A percentile compares a stretch with the other conserved stretches of the same genome.
These are phyloP conservation scores for Mionectes macconnelli DNA, from an alignment of 2,113 vertebrate genomes.

Conservation along the genomic window DNA sequence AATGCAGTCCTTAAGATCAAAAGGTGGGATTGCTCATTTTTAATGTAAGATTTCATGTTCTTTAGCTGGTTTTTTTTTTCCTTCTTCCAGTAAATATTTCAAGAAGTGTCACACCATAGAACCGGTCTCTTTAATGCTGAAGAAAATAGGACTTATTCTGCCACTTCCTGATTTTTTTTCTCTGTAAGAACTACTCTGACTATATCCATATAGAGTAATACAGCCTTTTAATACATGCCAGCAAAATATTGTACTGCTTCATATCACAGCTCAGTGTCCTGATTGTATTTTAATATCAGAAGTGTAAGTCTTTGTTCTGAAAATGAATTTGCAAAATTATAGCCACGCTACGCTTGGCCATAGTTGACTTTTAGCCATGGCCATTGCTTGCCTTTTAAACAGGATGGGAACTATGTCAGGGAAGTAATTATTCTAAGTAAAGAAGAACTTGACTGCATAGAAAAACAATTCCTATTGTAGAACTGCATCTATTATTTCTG, in stretches of 20 bases:
- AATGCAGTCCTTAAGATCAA: background rate
- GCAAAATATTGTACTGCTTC: background rate
- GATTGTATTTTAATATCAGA: background rate
- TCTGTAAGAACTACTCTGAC: background rate
- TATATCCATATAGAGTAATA: background rate
- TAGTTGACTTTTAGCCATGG: background rate
- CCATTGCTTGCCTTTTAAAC: background rate
- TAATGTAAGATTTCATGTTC: background rate
- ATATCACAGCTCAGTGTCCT: background rate
- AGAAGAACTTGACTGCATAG: background rate
- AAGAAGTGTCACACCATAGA: background rate
- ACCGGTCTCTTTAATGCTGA: background rate
- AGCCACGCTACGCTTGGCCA: background rate
- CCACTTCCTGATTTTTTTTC: background rate
- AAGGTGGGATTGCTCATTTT: background rate
- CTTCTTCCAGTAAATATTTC: background rate
- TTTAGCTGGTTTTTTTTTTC: background rate
- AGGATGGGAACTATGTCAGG: background rate
- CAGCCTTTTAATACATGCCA: background rate
- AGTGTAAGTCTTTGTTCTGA: background rate
- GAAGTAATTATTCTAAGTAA: background rate
- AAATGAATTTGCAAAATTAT: background rate
- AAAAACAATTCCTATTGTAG: background rate
- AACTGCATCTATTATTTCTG: background rate
- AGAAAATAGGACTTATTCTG: background rate